Percentiles rank a stretch among this genome's conserved stretches.
Evolutionary conservation across 2,113 vertebrate species (phyloP).

Genomic region (Campylomormyrus tamandua): DNA sequence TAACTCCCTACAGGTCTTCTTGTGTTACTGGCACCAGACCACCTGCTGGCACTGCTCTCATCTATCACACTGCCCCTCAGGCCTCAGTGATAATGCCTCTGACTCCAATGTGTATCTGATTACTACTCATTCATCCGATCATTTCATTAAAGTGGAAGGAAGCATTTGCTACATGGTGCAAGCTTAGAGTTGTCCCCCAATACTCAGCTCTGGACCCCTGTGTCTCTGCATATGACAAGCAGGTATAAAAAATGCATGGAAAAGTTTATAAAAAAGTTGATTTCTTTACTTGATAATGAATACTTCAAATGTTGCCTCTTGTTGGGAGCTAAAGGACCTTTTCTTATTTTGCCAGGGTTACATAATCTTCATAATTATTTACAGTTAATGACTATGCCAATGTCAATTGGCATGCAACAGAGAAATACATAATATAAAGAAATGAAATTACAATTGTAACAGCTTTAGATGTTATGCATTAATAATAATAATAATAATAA

Average conservation of each 20-base stretch:
- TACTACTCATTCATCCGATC: conserved; percentile 99
- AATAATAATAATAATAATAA: not conserved
- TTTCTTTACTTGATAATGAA: not conserved
- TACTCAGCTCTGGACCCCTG: not conserved
- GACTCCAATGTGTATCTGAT: conserved; percentile 98
- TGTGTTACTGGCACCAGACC: not conserved
- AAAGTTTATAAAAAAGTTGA: not conserved
- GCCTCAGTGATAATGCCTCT: conserved; percentile 88
- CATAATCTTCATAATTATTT: not conserved
- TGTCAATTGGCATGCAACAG: not conserved
- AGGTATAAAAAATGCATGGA: not conserved
- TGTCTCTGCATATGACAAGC: not conserved
- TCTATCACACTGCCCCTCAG: conserved; percentile 63
- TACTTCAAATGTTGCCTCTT: not conserved
- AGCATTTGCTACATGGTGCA: conserved; percentile 82
- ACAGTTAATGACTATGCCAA: not conserved
- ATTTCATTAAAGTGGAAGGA: conserved; percentile 91
- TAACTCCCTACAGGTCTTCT: not conserved
- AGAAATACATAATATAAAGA: not conserved
- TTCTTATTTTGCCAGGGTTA: not conserved
- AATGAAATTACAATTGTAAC: not conserved
- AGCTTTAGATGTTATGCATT: not conserved
- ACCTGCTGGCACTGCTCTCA: not conserved
- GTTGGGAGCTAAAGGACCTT: not conserved
- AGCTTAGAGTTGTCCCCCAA: not conserved